Base-by-base conservation (phyloP, 2,797 vertebrate genomes). In the Pangasius larnaudii region DNA sequence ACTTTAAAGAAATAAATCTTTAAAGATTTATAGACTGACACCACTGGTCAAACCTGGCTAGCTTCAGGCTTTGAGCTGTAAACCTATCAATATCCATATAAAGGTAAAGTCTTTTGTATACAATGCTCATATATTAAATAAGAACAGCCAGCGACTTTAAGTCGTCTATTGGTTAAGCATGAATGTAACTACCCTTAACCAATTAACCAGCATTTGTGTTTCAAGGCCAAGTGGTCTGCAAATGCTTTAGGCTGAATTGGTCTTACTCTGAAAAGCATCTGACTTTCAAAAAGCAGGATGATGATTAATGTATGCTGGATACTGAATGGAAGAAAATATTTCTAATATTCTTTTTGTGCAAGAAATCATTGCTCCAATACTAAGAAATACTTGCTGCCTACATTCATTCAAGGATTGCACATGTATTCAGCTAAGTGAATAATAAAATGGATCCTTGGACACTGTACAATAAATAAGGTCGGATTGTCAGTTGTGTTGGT, bases 401-500 rank as follows among this genome's bases (percentile, higher is more conserved):
- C 36, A n/a, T n/a, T 13, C 13, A 42, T 42, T 82, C 58, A 81
- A 46, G 36, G 56, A 63, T 36, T 33, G n/a, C 77, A 56, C n/a
- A 79, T 19, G n/a, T 33, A 82, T 46, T 63, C 58, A 63, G 10
- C 58, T 63, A 27, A 27, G 1, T 16, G 24, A 79, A 82, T 42
- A 80, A 80, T 80, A 63, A 46, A 82, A 27, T 63, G 24, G 58
- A n/a, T 61, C 79, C 36, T 46, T 61, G 58, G 79, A 39, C 36
- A 42, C 58, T 63, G 77, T 58, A 81, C 58, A 61, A 14, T 82
- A 42, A 63, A 82, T 82, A 82, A 46, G 79, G 69, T 91, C 81
- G 33, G 71, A 75, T 85, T 88, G 88, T 85, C 82, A 72, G 59
- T 77, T 78, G 56, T 80, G 81, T 56, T 71, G 80, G 85, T 89